Evolutionary conservation across 2,113 vertebrate genomes (phyloP), one percentile per base, ranked within the genome.

Genomic region (Prinia subflava): DNA sequence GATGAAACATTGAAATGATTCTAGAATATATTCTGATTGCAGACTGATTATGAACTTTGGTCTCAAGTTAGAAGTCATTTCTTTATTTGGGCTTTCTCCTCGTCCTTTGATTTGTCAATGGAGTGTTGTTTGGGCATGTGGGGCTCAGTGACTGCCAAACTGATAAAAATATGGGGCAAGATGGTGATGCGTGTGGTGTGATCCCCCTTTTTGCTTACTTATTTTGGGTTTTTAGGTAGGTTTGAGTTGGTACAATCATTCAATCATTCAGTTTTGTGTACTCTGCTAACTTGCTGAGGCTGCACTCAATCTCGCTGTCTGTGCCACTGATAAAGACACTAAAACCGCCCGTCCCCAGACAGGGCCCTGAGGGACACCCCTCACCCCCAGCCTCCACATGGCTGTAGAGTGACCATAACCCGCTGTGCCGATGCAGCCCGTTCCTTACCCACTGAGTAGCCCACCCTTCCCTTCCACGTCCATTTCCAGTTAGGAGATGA

Each of bases 11-110:
- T 81, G n/a, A 46, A 31, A 59, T 67, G 0, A 56, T 77, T 88
- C 81, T 92, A 46, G 89, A 80, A 44, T 78, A 67, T 77, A 49
- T 67, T 95, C 14, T 44, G 46, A 74, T 59, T 78, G 30, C 55
- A 87, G 30, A 41, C 16, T 83, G 13, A 55, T 78, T 80, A 83
- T 81, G 73, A 83, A 70, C 35, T 89, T 83, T 9, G n/a, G 42
- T 70, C 33, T 41, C n/a, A 59, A 67, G 24, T 33, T 87, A n/a
- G n/a, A 83, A 71, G 15, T n/a, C 1, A 62, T 5, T 71, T 68
- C 41, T 67, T 70, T 53, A 57, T 57, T 46, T 39, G 10, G 37
- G 5, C 50, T 37, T 83, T 73, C 46, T 84, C 30, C 11, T 68
- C 35, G 3, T 67, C 20, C 20, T 76, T 60, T 60, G 23, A 23